phyloP scores from a whole-genome alignment of 2,888 invertebrate species.

The Sesia bembeciformis region DNA sequence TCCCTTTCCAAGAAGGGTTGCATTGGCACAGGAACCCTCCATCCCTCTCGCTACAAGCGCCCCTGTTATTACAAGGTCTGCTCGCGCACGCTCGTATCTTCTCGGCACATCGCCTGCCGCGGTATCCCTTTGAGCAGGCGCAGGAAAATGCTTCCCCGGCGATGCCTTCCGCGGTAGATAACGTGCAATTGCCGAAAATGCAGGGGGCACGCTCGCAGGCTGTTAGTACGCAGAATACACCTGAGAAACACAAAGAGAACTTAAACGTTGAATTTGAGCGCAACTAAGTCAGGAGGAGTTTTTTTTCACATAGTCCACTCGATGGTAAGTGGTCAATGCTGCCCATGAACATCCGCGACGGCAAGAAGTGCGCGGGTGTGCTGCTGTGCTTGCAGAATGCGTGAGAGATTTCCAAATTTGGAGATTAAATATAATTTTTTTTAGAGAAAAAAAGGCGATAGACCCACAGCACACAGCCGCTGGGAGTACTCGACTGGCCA shows the following conservation, averaged over 20 bases:
- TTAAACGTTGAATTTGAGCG: background rate
- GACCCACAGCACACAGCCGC: too few species aligned
- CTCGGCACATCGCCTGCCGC: slow-evolving; percentile 79
- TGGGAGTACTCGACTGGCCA: too few species aligned
- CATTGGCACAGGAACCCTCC: slow-evolving; percentile 81
- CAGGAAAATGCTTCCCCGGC: slow-evolving; percentile 67
- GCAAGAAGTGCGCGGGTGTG: too few species aligned
- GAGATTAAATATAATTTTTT: too few species aligned
- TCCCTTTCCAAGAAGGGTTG: slow-evolving; percentile 83
- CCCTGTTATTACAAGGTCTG: slow-evolving; percentile 83
- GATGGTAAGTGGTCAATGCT: too few species aligned
- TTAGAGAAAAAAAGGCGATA: too few species aligned
- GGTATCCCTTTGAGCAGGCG: slow-evolving; percentile 79
- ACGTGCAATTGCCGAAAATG: slow-evolving; percentile 77
- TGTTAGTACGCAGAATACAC: slow-evolving; percentile 83
- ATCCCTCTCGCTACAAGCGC: slow-evolving; percentile 80
- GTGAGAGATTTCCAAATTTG: too few species aligned
- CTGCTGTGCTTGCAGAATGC: too few species aligned
- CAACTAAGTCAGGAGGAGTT: too few species aligned
- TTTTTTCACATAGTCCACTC: too few species aligned
- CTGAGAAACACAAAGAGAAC: slow-evolving; percentile 36
- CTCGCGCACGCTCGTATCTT: slow-evolving; percentile 81
- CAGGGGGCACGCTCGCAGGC: slow-evolving; percentile 84
- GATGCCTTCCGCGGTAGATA: slow-evolving; percentile 33
- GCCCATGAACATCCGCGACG: too few species aligned